These are phyloP conservation scores for Prosapia bicincta DNA, from an alignment of 2,888 invertebrate genomes.

Conservation along the genomic window DNA sequence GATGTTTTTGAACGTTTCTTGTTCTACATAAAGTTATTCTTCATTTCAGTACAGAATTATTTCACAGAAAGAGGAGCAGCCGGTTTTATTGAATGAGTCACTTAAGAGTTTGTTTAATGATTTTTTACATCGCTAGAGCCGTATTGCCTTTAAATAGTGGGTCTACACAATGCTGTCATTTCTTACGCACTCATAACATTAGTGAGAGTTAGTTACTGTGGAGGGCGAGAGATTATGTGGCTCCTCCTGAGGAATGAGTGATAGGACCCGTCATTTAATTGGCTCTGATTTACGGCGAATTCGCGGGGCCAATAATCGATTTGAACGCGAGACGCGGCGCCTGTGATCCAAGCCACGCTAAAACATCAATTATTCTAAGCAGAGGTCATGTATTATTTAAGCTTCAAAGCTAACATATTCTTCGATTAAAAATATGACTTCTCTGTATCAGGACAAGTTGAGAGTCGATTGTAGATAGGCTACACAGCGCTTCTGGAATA, in stretches of 20 bases:
- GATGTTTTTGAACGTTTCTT: no score
- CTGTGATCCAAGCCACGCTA: neutral
- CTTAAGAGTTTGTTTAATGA: no score
- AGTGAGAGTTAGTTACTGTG: no score
- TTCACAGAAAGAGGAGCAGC: no score
- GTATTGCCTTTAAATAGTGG: no score
- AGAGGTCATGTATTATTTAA: neutral
- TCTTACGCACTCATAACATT: no score
- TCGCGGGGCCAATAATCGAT: neutral
- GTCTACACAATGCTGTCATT: no score
- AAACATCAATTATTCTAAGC: neutral
- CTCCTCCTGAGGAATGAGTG: neutral
- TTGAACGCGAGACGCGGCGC: neutral
- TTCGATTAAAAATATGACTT: constrained; percentile 2
- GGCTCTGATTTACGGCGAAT: neutral
- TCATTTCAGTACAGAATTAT: no score
- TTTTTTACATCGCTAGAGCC: no score
- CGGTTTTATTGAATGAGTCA: no score
- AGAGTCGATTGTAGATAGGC: neutral
- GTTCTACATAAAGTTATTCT: no score
- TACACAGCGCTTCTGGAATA: neutral
- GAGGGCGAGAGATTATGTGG: no score
- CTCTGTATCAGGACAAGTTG: neutral
- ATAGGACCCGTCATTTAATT: neutral
- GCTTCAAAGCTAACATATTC: neutral